Evolutionary conservation across 2,888 invertebrate genomes (phyloP).

Genomic region (Aphidoletes aphidimyza): DNA sequence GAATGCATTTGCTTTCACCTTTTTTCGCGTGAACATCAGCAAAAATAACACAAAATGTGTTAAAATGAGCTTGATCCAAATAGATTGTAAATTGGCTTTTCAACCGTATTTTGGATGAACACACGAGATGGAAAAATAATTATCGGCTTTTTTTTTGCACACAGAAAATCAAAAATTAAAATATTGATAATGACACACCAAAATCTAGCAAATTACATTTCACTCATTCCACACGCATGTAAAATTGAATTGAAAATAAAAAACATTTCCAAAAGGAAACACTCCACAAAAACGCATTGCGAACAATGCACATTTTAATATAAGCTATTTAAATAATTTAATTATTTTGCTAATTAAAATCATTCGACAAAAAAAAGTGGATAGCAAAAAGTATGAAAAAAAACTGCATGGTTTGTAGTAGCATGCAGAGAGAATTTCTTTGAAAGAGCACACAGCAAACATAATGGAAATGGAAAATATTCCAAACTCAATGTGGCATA

Average conservation of each 20-base stretch:
- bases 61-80: too few species aligned
- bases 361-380: background rate
- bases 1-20: too few species aligned
- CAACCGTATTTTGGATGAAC: too few species aligned
- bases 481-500: background rate
- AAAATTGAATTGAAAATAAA: background rate
- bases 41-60: too few species aligned
- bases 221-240: background rate
- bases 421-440: too few species aligned
- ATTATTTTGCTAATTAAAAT: conserved; percentile 19
- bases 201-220: conserved; percentile 29
- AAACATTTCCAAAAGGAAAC: too few species aligned
- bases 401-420: too few species aligned
- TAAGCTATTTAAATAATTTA: background rate
- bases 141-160: background rate
- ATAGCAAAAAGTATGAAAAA: background rate
- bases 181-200: background rate
- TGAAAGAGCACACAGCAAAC: background rate
- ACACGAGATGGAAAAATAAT: background rate
- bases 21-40: too few species aligned
- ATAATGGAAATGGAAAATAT: background rate
- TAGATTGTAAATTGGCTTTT: too few species aligned
- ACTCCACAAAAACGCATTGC: background rate
- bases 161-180: background rate
- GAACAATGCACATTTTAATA: background rate